Percentiles rank a stretch among this genome's conserved stretches.
These are phyloP conservation scores for Craterocephalus amniculus DNA, from an alignment of 2,797 vertebrate genomes.

Conservation along the genomic window DNA sequence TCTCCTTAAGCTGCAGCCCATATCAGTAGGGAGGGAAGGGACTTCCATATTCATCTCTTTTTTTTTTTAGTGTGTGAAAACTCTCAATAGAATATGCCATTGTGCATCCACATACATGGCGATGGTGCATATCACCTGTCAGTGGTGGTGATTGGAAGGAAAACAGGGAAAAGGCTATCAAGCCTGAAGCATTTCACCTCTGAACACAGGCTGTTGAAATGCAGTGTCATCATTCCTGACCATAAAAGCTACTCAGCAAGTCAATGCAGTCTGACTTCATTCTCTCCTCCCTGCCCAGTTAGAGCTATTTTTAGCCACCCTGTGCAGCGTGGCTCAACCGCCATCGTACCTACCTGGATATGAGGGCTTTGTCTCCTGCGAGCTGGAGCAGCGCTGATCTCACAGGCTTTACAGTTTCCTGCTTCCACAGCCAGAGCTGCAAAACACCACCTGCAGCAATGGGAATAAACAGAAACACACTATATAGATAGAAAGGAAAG, in stretches of 20 bases:
- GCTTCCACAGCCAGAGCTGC: slow-evolving; percentile 42
- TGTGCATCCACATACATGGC: slow-evolving; percentile 7
- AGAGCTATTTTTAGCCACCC: slow-evolving; percentile 78
- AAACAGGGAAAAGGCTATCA: slow-evolving; percentile 35
- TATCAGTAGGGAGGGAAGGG: slow-evolving; percentile 5
- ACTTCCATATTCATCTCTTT: slow-evolving; percentile 19
- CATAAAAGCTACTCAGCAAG: slow-evolving; percentile 77
- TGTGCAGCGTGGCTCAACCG: slow-evolving; percentile 62
- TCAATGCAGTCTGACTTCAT: slow-evolving; percentile 75
- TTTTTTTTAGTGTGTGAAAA: slow-evolving; percentile 18
- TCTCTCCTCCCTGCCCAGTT: slow-evolving; percentile 67
- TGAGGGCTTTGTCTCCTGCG: slow-evolving; percentile 77
- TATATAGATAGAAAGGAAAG: background rate
- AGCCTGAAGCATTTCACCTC: slow-evolving; percentile 53
- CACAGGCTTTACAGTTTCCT: slow-evolving; percentile 58
- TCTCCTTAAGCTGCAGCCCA: slow-evolving; percentile 36
- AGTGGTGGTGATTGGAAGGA: slow-evolving; percentile 38
- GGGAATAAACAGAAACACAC: slow-evolving; percentile 34
- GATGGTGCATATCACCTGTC: slow-evolving; percentile 16
- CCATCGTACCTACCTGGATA: slow-evolving; percentile 69
- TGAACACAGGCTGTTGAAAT: slow-evolving; percentile 55
- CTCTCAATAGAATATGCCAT: slow-evolving; percentile 12
- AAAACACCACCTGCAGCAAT: slow-evolving; percentile 40
- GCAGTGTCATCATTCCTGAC: slow-evolving; percentile 77
- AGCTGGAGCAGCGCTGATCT: slow-evolving; percentile 69